phyloP scores from a whole-genome alignment of 2,113 vertebrate species.

The Poecile atricapillus region DNA sequence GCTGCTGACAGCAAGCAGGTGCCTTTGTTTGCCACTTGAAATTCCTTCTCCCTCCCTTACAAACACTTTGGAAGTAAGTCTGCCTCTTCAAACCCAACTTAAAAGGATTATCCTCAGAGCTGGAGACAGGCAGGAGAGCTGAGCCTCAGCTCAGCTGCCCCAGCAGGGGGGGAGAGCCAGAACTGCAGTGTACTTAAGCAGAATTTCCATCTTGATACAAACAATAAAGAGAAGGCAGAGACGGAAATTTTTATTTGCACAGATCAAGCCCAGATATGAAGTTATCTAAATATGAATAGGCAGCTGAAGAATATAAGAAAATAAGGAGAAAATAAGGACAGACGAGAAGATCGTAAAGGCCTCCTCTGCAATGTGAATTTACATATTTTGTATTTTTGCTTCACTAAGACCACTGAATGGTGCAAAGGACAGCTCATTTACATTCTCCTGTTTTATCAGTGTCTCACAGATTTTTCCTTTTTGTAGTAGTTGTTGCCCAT shows the following conservation, averaged over 20 bases:
- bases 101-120: background rate
- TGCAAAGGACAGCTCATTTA: background rate
- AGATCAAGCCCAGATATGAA: background rate
- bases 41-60: background rate
- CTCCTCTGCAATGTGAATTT: background rate
- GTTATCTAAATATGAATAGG: background rate
- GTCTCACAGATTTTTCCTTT: background rate
- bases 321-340: background rate
- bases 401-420: background rate
- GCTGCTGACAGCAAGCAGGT: background rate
- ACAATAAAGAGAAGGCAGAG: background rate
- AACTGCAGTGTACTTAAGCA: background rate
- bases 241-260: background rate
- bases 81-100: background rate
- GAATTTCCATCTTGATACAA: background rate
- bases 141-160: background rate
- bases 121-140: background rate
- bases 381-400: background rate
- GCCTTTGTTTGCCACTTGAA: background rate
- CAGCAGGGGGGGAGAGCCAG: background rate
- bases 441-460: background rate
- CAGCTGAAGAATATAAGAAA: background rate
- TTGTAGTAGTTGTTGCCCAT: background rate
- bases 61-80: background rate
- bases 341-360: background rate